Evolutionary conservation across 2,888 invertebrate genomes (phyloP), one percentile per base, ranked within the genome.

Genomic region (Tetranychus piercei): DNA sequence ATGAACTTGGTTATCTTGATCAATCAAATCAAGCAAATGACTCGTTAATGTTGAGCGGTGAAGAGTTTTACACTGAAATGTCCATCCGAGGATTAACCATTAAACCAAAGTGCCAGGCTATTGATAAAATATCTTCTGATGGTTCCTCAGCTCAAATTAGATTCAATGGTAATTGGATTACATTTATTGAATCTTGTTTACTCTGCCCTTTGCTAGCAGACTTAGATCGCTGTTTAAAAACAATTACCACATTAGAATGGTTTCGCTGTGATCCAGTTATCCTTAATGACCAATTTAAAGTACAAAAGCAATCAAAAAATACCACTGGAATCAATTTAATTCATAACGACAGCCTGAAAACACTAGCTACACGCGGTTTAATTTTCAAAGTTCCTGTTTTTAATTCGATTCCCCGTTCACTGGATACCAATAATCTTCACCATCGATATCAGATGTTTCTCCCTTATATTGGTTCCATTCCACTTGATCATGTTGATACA

Each of bases 111-210:
- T 94, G 93, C 86, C 87, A 88, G 79, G 94, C 94, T 71, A 90
- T 95, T 79, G 90, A 95, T 79, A 81, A 85, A 23, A 82, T 85
- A 44, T 87, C 91, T 0, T 90, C 92, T 81, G 87, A 89, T 34
- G 85, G 90, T 74, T 92, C 81, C 87, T 89, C 84, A 82, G n/a
- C 92, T 67, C 84, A 87, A 80, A 85, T 96, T 78, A 85, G 87
- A 77, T 96, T 95, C 94, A 87, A 87, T 75, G 88, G 88, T 78
- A 91, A 95, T 83, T 97, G 95, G 95, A 88, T 96, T 76, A 88
- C 94, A 71, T 96, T 89, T 84, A 88, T 96, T 83, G 97, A 97
- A 82, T 93, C 94, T 1, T 92, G 97, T 90, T 86, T 97, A 71
- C 96, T 97, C 84, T 93, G 64, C 18, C 65, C 65, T 44, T 44